phyloP scores from a whole-genome alignment of 92 coral and sea anemone genomes.

The Muricea muricata region DNA sequence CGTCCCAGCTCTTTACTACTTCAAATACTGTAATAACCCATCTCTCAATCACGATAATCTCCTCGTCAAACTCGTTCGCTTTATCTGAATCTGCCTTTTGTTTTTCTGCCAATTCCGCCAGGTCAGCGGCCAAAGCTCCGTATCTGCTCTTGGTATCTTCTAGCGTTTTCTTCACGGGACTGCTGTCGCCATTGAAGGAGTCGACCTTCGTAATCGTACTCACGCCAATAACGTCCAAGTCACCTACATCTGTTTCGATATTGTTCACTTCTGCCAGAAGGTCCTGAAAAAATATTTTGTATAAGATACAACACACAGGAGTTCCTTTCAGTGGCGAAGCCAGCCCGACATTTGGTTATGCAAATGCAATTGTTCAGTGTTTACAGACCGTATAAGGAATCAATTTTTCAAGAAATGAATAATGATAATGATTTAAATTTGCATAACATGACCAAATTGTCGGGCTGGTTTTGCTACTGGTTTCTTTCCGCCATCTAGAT shows the following conservation, averaged over 20 bases:
- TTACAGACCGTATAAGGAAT: too few species aligned
- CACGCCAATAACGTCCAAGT: slow-evolving; percentile 78
- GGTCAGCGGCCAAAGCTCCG: slow-evolving; percentile 40
- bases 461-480: too few species aligned
- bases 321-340: too few species aligned
- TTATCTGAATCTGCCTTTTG: slow-evolving; percentile 47
- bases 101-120: slow-evolving; percentile 17
- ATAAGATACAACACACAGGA: too few species aligned
- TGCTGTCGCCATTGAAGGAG: slow-evolving; percentile 62
- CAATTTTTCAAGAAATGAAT: too few species aligned
- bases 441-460: too few species aligned
- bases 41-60: slow-evolving; percentile 75
- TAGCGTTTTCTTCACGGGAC: slow-evolving; percentile 27
- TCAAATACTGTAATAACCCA: slow-evolving; percentile 73
- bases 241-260: slow-evolving; percentile 60
- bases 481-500: too few species aligned
- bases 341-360: too few species aligned
- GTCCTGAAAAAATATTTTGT: slow-evolving; percentile 17
- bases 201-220: slow-evolving; percentile 20
- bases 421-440: too few species aligned
- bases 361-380: too few species aligned
- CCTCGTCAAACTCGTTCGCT: slow-evolving; percentile 79
- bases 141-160: slow-evolving; percentile 41
- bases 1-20: slow-evolving; percentile 80
- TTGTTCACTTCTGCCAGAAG: slow-evolving; percentile 69